These are phyloP conservation scores for Otocyon megalotis DNA, from an alignment of 2,113 vertebrate genomes.

Conservation along the genomic window DNA sequence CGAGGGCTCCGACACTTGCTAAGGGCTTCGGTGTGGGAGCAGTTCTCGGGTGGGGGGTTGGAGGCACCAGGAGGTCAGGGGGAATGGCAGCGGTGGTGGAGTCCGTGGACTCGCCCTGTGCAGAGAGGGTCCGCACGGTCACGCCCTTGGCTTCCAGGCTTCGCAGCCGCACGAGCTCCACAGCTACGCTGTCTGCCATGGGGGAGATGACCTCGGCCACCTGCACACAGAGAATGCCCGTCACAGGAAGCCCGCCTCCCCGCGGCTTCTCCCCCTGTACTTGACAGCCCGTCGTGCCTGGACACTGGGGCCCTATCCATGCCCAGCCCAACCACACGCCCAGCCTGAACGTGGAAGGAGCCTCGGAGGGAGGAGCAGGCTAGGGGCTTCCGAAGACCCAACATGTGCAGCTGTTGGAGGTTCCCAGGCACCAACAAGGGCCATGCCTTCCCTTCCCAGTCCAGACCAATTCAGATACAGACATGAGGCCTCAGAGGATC, in stretches of 20 bases:
- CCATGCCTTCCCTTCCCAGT: accelerated
- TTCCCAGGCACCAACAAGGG: accelerated
- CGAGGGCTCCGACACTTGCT: constrained; percentile 94
- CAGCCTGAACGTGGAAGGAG: accelerated
- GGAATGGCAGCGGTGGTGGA: constrained; percentile 91
- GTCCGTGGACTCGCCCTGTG: constrained; percentile 96
- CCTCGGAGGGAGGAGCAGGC: accelerated
- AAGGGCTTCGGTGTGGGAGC: constrained; percentile 92
- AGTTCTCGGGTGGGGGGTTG: constrained; percentile 88
- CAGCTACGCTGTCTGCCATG: constrained; percentile 89
- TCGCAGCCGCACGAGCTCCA: constrained; percentile 93
- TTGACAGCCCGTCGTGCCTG: not conserved
- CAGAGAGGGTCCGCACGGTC: constrained; percentile 95
- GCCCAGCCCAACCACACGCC: accelerated
- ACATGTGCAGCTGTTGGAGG: accelerated
- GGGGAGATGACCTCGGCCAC: constrained; percentile 95
- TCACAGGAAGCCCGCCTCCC: accelerated
- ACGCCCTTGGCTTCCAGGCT: constrained; percentile 93
- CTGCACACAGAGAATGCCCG: constrained; percentile 79
- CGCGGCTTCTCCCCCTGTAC: accelerated
- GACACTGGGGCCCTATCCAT: accelerated
- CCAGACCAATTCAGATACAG: not conserved
- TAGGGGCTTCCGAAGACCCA: accelerated
- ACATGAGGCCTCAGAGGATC: too few relatives aligned
- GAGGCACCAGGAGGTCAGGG: constrained; percentile 93